phyloP scores from a whole-genome alignment of 2,888 invertebrate genomes.

The Stenotaenia linearis region DNA sequence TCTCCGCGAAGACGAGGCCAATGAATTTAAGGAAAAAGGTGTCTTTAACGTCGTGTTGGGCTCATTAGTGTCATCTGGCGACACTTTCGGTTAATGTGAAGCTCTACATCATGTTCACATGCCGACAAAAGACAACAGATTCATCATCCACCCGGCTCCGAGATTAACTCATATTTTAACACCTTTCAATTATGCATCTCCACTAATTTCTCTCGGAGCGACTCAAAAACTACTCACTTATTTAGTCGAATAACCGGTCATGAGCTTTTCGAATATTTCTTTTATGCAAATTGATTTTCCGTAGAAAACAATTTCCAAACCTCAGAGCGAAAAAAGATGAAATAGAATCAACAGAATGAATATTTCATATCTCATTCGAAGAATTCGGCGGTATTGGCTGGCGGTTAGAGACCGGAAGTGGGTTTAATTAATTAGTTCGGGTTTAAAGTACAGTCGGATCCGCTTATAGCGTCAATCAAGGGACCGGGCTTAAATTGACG shows the following conservation, averaged over 20 bases:
- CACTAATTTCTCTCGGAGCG: too few species aligned
- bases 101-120: slow-evolving; percentile 11
- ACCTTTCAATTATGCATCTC: not conserved
- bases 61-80: slow-evolving; percentile 26
- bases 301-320: not conserved
- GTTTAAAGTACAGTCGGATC: too few species aligned
- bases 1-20: not conserved
- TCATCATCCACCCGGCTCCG: not conserved
- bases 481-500: too few species aligned
- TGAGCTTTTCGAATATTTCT: too few species aligned
- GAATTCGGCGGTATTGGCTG: too few species aligned
- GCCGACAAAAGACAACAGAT: slow-evolving; percentile 16
- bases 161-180: not conserved
- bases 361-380: not conserved
- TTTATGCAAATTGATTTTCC: not conserved
- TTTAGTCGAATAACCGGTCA: too few species aligned
- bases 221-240: too few species aligned
- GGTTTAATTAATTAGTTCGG: too few species aligned
- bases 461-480: too few species aligned
- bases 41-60: slow-evolving; percentile 20
- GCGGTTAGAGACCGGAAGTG: too few species aligned
- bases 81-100: slow-evolving; percentile 20
- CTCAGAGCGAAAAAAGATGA: not conserved
- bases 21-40: slow-evolving; percentile 6
- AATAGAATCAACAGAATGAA: not conserved